These are phyloP conservation scores for Reticulitermes speratus DNA, from an alignment of 1,140 invertebrate species.

Conservation along the genomic window DNA sequence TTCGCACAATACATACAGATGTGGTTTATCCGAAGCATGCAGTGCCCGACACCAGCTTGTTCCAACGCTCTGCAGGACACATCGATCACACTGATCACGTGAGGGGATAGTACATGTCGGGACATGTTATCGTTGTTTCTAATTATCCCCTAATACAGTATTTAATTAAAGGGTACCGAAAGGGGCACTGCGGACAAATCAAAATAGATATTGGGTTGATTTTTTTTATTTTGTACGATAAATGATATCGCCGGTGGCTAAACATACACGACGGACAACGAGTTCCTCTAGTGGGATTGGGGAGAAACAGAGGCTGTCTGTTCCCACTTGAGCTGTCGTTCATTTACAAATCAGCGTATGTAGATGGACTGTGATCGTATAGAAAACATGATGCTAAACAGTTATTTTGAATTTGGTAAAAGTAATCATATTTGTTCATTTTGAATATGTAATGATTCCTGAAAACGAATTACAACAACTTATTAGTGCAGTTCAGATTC, in stretches of 20 bases:
- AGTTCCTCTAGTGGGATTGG: too few relatives aligned
- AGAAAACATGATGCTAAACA: neutral
- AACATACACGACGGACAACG: neutral
- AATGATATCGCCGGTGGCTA: neutral
- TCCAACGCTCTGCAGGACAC: neutral
- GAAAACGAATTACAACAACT: neutral
- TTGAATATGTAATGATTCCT: neutral
- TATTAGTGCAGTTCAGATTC: neutral
- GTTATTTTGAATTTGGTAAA: neutral
- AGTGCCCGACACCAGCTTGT: slow-evolving; percentile 6
- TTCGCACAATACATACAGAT: neutral
- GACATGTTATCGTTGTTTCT: neutral
- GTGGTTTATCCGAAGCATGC: neutral
- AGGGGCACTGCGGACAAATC: neutral
- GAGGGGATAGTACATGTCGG: neutral
- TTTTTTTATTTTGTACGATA: neutral
- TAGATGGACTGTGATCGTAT: too few relatives aligned
- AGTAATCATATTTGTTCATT: neutral
- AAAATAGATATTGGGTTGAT: neutral
- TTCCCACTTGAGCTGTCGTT: too few relatives aligned
- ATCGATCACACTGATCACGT: neutral
- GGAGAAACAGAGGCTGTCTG: too few relatives aligned
- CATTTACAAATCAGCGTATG: too few relatives aligned
- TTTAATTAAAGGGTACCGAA: neutral
- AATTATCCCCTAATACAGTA: neutral